These are phyloP conservation scores for Lepidocolaptes lacrymiger DNA, from an alignment of 2,797 vertebrate genomes.

Conservation along the genomic window DNA sequence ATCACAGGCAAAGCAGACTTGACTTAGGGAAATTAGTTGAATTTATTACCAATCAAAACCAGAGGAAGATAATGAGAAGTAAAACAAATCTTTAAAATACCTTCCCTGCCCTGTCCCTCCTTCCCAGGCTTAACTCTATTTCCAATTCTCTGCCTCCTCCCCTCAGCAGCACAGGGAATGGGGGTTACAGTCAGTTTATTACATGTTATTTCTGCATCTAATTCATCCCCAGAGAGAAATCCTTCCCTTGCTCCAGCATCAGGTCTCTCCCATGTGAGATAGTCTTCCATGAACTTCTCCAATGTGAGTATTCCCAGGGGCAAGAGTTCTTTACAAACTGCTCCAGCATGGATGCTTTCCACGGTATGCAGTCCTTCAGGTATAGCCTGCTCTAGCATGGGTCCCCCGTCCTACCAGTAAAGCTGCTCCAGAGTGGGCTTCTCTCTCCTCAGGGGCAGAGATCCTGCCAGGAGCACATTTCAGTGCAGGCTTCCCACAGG, in stretches of 20 bases:
- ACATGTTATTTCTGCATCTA: neutral
- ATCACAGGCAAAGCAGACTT: neutral
- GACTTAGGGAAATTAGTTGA: neutral
- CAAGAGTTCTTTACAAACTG: neutral
- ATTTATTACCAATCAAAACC: neutral
- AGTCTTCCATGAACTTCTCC: neutral
- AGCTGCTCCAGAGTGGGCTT: neutral
- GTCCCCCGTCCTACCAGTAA: neutral
- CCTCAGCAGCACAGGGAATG: neutral
- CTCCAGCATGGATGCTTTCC: no score
- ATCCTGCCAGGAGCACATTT: neutral
- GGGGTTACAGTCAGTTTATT: neutral
- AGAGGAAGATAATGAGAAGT: neutral
- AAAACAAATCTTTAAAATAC: neutral
- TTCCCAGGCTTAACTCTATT: neutral
- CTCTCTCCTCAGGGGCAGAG: neutral
- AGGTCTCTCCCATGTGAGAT: neutral
- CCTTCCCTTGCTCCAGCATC: neutral
- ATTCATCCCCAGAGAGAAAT: neutral
- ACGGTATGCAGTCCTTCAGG: no score
- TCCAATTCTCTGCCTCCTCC: neutral
- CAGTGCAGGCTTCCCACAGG: neutral
- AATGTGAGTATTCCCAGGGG: no score
- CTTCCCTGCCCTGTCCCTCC: neutral
- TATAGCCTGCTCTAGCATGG: no score